Evolutionary conservation across 2,888 invertebrate genomes (phyloP), one percentile per base, ranked within the genome.

Genomic region (Drosophila prostipennis): DNA sequence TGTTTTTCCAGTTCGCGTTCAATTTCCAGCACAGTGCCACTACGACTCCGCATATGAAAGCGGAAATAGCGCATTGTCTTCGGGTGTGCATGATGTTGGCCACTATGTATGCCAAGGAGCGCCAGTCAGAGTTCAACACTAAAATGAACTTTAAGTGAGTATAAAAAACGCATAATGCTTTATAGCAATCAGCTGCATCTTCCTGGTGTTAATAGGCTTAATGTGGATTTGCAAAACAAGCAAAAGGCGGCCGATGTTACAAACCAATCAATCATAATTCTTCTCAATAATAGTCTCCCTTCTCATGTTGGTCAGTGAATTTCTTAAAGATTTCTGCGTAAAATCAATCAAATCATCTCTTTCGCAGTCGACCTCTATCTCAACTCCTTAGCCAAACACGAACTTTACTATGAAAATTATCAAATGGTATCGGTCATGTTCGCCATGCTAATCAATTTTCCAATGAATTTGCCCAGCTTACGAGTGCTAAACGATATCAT

Each of bases 361-460:
- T 29, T 2, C 6, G 6, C 89, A 70, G 70, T 70, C 11, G 34
- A 32, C 1, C 53, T 59, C 2, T 70, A 70, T 14, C 92, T 97
- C 76, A 95, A 96, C 77, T 93, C 95, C 91, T 94, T 93, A 23
- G 89, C 90, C 78, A 93, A 94, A 54, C 94, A 95, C 61, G 96
- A 97, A 76, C 93, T 98, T 2, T 98, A 98, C 90, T 96, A 96
- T 83, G 96, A 98, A 90, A 95, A 96, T 72, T 98, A 98, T 89
- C 94, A 95, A 55, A 95, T 96, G 81, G 98, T 98, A 0, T 96
- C 98, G 1, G 98, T 99, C 0, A 98, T 99, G 97, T 99, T 99
- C 91, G 99, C 98, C 0, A 96, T 98, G 0, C 94, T 99, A 40
- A 96, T 96, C 11, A 96, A 96, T 88, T 96, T 96, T 90, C 94